Evolutionary conservation across 2,797 vertebrate species (phyloP).

Genomic region (Enteromius trimaculatus): DNA sequence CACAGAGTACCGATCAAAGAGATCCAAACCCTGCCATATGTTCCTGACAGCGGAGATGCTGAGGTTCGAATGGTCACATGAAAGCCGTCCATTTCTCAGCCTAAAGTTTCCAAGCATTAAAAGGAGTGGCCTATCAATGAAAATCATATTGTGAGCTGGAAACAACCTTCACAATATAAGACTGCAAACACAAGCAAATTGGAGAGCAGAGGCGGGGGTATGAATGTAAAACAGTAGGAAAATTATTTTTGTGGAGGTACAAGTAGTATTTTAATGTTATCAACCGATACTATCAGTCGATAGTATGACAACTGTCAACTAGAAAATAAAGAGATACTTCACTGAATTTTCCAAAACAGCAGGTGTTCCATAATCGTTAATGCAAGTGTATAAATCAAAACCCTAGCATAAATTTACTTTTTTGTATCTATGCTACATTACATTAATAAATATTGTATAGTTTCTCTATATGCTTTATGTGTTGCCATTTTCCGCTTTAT

Average conservation of each 20-base stretch:
- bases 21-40: conserved; percentile 68
- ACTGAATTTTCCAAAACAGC: background rate
- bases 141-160: background rate
- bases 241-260: background rate
- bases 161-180: too few species aligned
- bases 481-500: background rate
- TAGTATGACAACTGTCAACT: too few species aligned
- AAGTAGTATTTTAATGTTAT: background rate
- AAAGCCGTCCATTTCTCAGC: conserved; percentile 59
- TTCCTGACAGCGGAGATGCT: conserved; percentile 66
- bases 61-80: conserved; percentile 70
- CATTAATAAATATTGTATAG: background rate
- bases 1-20: conserved; percentile 69
- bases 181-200: background rate
- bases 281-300: too few species aligned
- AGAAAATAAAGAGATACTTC: background rate
- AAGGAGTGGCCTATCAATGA: background rate
- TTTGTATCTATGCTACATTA: background rate
- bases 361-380: background rate
- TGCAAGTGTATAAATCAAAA: background rate
- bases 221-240: background rate
- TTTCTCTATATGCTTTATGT: background rate
- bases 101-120: background rate
- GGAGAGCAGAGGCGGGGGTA: background rate
- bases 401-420: background rate